phyloP scores from a whole-genome alignment of 1,140 invertebrate species.

The Procambarus virginalis region DNA sequence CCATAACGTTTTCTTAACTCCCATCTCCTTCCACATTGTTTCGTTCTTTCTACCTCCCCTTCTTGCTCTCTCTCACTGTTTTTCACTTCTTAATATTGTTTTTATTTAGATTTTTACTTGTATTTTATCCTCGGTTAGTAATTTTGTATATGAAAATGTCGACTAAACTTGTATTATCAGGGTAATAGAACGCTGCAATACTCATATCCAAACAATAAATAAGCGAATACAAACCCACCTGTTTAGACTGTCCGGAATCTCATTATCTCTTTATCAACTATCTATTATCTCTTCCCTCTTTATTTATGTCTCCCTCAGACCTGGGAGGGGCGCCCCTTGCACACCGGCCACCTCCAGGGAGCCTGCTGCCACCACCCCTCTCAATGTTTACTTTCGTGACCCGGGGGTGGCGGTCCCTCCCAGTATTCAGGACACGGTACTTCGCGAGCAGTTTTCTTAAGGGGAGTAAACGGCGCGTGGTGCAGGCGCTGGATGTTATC shows the following conservation, averaged over 20 bases:
- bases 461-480: too few relatives aligned
- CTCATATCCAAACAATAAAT: background rate
- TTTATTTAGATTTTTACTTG: background rate
- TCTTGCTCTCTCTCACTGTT: background rate
- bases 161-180: background rate
- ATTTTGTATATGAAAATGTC: background rate
- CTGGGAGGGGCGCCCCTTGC: background rate
- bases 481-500: too few relatives aligned
- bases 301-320: background rate
- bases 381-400: background rate
- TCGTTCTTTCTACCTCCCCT: background rate
- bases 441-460: background rate
- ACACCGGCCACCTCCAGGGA: too few relatives aligned
- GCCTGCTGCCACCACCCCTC: background rate
- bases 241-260: background rate
- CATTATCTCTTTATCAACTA: background rate
- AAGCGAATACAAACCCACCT: background rate
- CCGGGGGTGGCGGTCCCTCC: background rate
- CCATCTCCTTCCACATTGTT: background rate
- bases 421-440: background rate
- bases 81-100: background rate
- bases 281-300: background rate
- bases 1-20: constrained; percentile 9
- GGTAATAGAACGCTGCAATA: background rate
- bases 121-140: background rate